Conservation (phyloP, 2,797 vertebrate genomes). For the Alauda arvensis region DNA sequence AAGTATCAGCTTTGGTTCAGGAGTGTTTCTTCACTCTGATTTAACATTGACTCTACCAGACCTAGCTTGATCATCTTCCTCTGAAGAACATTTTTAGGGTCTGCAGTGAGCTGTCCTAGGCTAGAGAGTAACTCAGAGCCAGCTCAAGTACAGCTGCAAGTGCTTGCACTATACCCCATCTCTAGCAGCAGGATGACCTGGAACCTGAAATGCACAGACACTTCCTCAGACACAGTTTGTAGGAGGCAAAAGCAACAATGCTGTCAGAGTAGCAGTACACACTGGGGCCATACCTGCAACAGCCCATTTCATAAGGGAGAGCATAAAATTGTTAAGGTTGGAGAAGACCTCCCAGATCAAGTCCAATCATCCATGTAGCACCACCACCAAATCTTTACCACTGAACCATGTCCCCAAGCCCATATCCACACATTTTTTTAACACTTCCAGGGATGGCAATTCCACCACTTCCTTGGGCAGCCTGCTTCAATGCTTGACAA, state of each 20-base stretch:
- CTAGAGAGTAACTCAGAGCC: not conserved
- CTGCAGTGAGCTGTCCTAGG: not conserved
- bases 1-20: not conserved
- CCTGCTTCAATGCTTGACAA: not conserved
- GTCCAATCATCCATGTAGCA: not conserved
- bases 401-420: not conserved
- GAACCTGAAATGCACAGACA: not conserved
- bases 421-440: not conserved
- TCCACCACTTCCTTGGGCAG: not conserved
- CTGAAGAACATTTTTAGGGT: not conserved
- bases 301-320: not conserved
- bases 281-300: accelerated
- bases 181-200: not conserved
- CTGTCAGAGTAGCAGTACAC: not conserved
- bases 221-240: not conserved
- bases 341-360: not conserved
- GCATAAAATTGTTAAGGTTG: not conserved
- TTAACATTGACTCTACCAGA: not conserved
- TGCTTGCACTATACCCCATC: not conserved
- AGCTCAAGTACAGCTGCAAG: not conserved
- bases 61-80: not conserved
- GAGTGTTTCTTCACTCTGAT: not conserved
- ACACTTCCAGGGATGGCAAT: not conserved
- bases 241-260: not conserved
- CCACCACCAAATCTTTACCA: not conserved